Percentiles rank a stretch among this genome's conserved stretches.
These are phyloP conservation scores for Tetragonula clypearis DNA, from an alignment of 1,140 invertebrate species.

Conservation along the genomic window DNA sequence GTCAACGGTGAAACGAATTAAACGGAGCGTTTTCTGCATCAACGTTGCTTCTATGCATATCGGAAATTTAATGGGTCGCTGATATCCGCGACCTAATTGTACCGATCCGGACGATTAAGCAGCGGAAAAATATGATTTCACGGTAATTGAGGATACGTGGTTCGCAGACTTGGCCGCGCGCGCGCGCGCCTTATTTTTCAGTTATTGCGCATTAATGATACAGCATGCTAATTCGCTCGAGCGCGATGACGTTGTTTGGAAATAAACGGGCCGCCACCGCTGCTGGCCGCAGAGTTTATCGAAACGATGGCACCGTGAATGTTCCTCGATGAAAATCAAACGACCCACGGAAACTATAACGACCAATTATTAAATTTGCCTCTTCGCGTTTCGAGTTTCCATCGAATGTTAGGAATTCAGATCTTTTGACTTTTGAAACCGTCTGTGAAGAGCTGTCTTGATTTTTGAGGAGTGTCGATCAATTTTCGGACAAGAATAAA, in stretches of 20 bases:
- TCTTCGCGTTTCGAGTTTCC: background rate
- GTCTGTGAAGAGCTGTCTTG: background rate
- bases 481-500: background rate
- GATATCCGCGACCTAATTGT: slow-evolving; percentile 57
- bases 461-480: background rate
- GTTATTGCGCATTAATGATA: slow-evolving; percentile 18
- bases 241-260: slow-evolving; percentile 7
- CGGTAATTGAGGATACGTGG: slow-evolving; percentile 50
- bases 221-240: slow-evolving; percentile 12
- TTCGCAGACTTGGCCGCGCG: background rate
- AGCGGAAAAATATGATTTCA: slow-evolving; percentile 61
- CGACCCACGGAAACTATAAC: background rate
- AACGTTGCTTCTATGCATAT: slow-evolving; percentile 54
- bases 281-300: background rate
- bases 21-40: slow-evolving; percentile 56
- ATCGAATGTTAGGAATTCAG: background rate
- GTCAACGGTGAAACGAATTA: slow-evolving; percentile 39
- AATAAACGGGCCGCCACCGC: background rate
- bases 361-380: background rate
- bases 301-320: background rate
- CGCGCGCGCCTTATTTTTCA: slow-evolving; percentile 33
- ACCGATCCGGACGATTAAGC: slow-evolving; percentile 49
- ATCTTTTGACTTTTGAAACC: background rate
- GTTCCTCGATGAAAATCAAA: background rate
- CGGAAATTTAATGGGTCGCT: slow-evolving; percentile 65